phyloP scores from a whole-genome alignment of 2,113 vertebrate species.

The Riparia riparia region DNA sequence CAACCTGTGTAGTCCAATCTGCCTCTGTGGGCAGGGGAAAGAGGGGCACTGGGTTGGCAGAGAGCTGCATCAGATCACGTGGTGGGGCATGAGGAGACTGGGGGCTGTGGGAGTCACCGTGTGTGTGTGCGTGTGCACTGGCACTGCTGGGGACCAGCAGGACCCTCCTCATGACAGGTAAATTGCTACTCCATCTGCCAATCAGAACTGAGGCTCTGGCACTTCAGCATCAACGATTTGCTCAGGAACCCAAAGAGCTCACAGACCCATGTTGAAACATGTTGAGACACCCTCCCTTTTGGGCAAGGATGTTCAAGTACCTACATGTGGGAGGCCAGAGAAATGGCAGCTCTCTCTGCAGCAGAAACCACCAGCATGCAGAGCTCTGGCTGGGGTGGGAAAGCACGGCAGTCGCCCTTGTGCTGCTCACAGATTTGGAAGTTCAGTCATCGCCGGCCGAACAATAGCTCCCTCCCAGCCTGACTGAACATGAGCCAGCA shows the following conservation, averaged over 20 bases:
- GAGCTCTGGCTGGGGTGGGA: background rate
- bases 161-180: rapidly evolving
- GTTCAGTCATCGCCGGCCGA: background rate
- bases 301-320: background rate
- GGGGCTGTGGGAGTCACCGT: background rate
- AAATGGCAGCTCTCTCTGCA: rapidly evolving
- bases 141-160: background rate
- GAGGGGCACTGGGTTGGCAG: rapidly evolving
- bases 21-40: rapidly evolving
- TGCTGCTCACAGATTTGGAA: rapidly evolving
- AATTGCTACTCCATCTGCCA: rapidly evolving
- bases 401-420: rapidly evolving
- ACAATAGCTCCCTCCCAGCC: background rate
- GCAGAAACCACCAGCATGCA: background rate
- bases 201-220: background rate
- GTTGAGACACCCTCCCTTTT: background rate
- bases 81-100: background rate
- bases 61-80: rapidly evolving
- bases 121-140: too few species aligned
- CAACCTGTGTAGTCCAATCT: rapidly evolving
- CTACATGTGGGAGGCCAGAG: background rate
- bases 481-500: background rate
- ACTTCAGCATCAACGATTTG: background rate
- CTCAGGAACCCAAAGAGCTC: background rate
- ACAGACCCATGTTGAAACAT: rapidly evolving